Evolutionary conservation across 2,113 vertebrate genomes (phyloP).

Genomic region (Burhinus bistriatus): DNA sequence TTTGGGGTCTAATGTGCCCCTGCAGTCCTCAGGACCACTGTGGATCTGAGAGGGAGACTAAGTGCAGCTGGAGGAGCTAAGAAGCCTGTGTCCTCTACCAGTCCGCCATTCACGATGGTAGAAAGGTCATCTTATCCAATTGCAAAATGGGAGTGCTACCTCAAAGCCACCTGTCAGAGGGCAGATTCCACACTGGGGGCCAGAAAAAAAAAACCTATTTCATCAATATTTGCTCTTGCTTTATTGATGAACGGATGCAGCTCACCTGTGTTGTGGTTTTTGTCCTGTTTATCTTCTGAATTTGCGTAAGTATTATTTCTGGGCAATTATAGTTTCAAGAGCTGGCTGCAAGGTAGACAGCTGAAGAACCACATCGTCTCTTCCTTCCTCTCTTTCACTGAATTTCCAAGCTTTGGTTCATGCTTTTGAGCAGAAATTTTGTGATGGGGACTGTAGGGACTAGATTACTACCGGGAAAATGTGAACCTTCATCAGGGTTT

Average conservation of each 20-base stretch:
- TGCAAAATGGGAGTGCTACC: neutral
- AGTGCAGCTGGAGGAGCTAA: neutral
- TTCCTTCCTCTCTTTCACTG: neutral
- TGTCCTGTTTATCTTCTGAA: neutral
- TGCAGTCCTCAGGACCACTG: neutral
- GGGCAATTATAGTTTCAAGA: neutral
- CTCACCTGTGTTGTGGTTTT: neutral
- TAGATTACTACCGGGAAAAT: neutral
- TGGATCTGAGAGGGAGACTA: neutral
- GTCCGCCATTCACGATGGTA: neutral
- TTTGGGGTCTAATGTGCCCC: neutral
- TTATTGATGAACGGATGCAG: neutral
- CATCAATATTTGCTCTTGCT: neutral
- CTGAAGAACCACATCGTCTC: neutral
- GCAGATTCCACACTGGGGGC: neutral
- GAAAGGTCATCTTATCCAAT: neutral
- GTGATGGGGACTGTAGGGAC: neutral
- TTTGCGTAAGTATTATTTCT: neutral
- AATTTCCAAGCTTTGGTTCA: neutral
- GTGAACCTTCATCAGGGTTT: neutral
- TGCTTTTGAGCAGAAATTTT: neutral
- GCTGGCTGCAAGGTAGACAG: neutral
- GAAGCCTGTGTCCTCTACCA: neutral
- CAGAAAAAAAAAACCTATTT: neutral
- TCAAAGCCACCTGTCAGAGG: neutral